Conservation (phyloP, 2,113 vertebrate genomes). For the Synchiropus splendidus region DNA sequence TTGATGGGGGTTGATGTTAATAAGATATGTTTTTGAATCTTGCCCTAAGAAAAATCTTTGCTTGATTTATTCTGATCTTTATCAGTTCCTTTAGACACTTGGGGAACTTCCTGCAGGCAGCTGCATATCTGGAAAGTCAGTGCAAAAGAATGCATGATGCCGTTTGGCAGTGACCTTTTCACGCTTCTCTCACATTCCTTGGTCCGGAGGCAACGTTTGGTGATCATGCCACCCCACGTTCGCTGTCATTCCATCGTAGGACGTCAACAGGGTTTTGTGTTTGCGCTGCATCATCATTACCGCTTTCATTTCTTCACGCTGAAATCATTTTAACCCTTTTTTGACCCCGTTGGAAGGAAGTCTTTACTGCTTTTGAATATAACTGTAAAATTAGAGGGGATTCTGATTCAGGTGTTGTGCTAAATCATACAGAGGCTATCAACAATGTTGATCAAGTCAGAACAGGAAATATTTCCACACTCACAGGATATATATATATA, state of each 20-base stretch:
- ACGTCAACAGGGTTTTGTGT: slow-evolving; percentile 23
- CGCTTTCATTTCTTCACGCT: too few species aligned
- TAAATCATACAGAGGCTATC: too few species aligned
- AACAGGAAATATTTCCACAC: too few species aligned
- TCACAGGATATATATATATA: too few species aligned
- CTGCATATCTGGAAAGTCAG: slow-evolving; percentile 36
- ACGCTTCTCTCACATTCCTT: slow-evolving; percentile 48
- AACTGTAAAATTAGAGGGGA: too few species aligned
- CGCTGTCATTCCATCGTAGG: slow-evolving; percentile 44
- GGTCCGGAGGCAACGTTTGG: slow-evolving; percentile 41
- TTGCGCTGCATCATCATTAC: too few species aligned
- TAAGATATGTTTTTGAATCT: neutral
- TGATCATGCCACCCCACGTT: slow-evolving; percentile 34
- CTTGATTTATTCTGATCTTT: neutral
- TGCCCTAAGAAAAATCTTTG: slow-evolving; percentile 6
- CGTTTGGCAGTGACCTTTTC: slow-evolving; percentile 44
- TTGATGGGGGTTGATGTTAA: slow-evolving; percentile 3
- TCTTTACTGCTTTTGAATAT: too few species aligned
- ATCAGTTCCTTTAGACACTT: neutral
- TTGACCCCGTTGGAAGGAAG: too few species aligned
- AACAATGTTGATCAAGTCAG: too few species aligned
- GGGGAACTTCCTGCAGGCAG: slow-evolving; percentile 29
- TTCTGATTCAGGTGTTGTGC: too few species aligned
- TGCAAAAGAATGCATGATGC: slow-evolving; percentile 43
- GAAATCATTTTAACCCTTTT: too few species aligned